Conservation (phyloP, 2,888 invertebrate species). For the Cerastis leucographa region DNA sequence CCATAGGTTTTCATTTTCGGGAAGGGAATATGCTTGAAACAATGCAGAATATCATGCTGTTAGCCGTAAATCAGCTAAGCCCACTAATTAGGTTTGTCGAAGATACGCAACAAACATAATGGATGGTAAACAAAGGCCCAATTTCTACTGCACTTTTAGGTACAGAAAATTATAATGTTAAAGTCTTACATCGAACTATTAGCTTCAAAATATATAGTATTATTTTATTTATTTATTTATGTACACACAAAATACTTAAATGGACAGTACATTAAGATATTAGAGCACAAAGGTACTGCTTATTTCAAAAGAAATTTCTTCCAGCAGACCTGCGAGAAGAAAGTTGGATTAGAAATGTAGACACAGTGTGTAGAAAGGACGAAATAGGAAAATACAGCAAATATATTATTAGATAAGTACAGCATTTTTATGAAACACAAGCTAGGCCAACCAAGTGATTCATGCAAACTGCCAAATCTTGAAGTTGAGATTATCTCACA, state of each 20-base stretch:
- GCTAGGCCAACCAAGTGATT: neutral
- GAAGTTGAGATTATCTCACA: conserved; percentile 66
- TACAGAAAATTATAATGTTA: neutral
- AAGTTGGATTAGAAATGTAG: no score
- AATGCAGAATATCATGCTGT: neutral
- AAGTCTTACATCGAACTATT: neutral
- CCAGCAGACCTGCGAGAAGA: no score
- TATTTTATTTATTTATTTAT: no score
- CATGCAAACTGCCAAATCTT: conserved; percentile 40
- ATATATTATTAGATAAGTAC: conserved; percentile 6
- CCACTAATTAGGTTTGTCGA: neutral
- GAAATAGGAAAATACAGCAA: no score
- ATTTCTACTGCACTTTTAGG: neutral
- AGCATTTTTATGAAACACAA: neutral
- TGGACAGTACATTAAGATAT: no score
- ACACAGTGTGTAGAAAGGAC: no score
- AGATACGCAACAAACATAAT: conserved; percentile 15
- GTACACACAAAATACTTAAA: no score
- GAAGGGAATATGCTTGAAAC: neutral
- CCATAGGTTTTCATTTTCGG: conserved; percentile 20
- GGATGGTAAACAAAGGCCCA: neutral
- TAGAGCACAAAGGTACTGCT: no score
- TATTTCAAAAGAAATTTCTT: no score
- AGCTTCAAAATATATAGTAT: neutral
- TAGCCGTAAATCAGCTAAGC: neutral